Percentiles rank a stretch among this genome's conserved stretches.
Evolutionary conservation across 2,797 vertebrate species (phyloP).

Genomic region (Syngnathus rostellatus): DNA sequence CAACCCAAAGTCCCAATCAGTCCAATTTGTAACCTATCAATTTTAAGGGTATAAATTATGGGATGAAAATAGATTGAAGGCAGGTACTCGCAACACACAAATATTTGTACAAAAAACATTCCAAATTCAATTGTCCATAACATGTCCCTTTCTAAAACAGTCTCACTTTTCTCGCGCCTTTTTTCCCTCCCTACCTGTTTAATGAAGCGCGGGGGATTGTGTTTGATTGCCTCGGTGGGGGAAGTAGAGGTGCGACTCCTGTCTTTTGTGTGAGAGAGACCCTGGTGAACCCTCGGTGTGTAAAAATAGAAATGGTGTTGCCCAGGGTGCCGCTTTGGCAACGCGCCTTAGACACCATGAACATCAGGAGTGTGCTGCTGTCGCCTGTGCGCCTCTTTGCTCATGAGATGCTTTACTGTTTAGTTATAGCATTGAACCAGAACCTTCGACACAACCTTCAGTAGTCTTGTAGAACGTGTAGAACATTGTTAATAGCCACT

Average conservation of each 20-base stretch:
- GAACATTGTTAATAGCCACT: background rate
- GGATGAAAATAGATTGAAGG: background rate
- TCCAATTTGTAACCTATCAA: no score
- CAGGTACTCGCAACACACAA: background rate
- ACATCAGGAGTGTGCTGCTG: slow-evolving; percentile 36
- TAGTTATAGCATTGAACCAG: background rate
- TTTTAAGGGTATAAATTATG: no score
- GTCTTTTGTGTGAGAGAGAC: slow-evolving; percentile 26
- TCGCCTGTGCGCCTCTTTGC: slow-evolving; percentile 37
- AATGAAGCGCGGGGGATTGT: background rate
- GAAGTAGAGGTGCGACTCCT: slow-evolving; percentile 5
- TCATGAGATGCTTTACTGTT: slow-evolving; percentile 37
- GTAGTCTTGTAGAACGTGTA: background rate
- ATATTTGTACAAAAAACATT: background rate
- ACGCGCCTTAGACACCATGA: slow-evolving; percentile 54
- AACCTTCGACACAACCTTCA: background rate
- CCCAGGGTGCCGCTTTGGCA: slow-evolving; percentile 60
- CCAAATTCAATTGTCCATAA: background rate
- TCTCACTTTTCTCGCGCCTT: slow-evolving; percentile 15
- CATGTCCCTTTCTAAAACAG: slow-evolving; percentile 35
- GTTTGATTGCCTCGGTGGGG: slow-evolving; percentile 25
- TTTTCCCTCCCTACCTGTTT: background rate
- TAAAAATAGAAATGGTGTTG: slow-evolving; percentile 61
- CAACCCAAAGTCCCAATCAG: no score
- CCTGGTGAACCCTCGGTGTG: slow-evolving; percentile 38